phyloP scores from a whole-genome alignment of 2,888 invertebrate species.

The Acholoe squamosa region DNA sequence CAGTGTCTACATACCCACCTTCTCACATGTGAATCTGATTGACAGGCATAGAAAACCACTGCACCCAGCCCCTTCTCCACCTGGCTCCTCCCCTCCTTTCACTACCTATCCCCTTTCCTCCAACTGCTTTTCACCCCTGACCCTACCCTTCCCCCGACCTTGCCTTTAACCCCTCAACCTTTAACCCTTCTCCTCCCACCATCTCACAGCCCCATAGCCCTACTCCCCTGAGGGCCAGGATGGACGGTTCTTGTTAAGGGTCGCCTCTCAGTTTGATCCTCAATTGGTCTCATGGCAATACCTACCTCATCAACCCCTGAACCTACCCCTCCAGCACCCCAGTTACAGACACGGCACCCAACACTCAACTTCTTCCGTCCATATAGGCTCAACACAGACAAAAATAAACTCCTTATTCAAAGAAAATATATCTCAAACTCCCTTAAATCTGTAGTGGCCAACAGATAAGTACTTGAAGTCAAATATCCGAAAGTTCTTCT shows the following conservation, averaged over 20 bases:
- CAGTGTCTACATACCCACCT: no score
- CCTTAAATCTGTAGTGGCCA: no score
- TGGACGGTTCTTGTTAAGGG: neutral
- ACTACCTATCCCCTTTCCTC: neutral
- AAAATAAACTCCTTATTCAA: no score
- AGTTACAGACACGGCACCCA: neutral
- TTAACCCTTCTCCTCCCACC: neutral
- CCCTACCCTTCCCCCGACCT: neutral
- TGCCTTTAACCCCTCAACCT: no score
- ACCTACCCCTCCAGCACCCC: neutral
- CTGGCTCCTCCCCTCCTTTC: neutral
- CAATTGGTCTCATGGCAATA: neutral
- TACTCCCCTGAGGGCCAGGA: neutral
- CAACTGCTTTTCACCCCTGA: conserved; percentile 1
- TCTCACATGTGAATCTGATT: no score
- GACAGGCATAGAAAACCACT: no score
- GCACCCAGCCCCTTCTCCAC: neutral
- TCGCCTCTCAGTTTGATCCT: neutral
- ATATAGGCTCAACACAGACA: neutral
- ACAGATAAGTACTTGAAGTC: no score
- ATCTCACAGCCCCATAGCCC: neutral
- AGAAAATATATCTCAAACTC: no score
- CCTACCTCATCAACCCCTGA: neutral
- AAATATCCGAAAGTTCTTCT: no score
- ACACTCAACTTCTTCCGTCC: neutral